Percentiles rank a stretch among this genome's conserved stretches.
Conservation (phyloP, 2,113 vertebrate species). For the Cololabis saira region DNA sequence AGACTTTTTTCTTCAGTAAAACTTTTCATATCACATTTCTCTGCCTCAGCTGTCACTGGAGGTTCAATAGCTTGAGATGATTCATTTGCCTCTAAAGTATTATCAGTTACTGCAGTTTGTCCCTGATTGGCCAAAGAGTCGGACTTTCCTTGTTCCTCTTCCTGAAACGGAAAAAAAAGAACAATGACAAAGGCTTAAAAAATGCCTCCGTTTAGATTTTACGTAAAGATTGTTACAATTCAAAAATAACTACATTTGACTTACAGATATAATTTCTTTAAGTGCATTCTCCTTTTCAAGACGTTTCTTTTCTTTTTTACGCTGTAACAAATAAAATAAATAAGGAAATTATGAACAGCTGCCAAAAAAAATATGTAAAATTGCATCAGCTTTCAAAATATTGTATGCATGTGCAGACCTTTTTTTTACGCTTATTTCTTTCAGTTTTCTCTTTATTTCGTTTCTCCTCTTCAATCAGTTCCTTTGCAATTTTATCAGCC, state of each 20-base stretch:
- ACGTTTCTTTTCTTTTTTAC: slow-evolving; percentile 79
- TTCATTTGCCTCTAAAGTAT: slow-evolving; percentile 16
- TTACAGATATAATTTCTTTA: slow-evolving; percentile 65
- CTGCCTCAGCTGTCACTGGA: background rate
- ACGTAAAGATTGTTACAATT: too few relatives aligned
- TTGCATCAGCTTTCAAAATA: background rate
- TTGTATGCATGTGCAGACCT: slow-evolving; percentile 54
- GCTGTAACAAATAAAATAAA: slow-evolving; percentile 60
- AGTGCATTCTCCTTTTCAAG: slow-evolving; percentile 67
- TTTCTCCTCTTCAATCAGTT: slow-evolving; percentile 74
- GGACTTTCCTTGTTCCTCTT: slow-evolving; percentile 44
- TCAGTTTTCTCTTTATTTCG: slow-evolving; percentile 68
- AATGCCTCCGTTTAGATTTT: too few relatives aligned
- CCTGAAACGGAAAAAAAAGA: background rate
- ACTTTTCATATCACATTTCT: background rate
- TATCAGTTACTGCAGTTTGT: slow-evolving; percentile 37
- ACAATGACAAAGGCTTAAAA: too few relatives aligned
- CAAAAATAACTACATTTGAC: background rate
- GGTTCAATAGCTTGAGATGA: background rate
- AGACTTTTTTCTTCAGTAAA: slow-evolving; percentile 33
- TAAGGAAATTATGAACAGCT: too few relatives aligned
- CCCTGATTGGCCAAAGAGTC: slow-evolving; percentile 39
- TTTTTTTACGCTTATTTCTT: slow-evolving; percentile 80
- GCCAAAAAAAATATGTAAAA: too few relatives aligned
- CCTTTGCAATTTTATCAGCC: slow-evolving; percentile 69